Percentiles rank a stretch among this genome's conserved stretches.
These are phyloP conservation scores for Dinocampus coccinellae DNA, from an alignment of 2,888 invertebrate genomes.

Conservation along the genomic window DNA sequence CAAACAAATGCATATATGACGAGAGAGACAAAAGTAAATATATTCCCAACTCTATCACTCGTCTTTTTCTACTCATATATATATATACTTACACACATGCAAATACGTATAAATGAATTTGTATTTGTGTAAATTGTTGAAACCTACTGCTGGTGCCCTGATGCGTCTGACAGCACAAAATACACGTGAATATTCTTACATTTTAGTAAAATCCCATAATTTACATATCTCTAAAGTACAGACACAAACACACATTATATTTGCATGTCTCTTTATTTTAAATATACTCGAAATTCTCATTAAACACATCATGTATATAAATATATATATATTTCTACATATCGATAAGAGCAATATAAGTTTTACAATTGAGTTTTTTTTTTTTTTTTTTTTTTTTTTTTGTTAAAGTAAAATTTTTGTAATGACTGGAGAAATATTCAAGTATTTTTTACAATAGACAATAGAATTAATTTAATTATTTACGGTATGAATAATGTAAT, in stretches of 20 bases:
- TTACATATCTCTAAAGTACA: background rate
- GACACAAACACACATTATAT: background rate
- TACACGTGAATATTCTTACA: background rate
- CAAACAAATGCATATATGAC: conserved; percentile 57
- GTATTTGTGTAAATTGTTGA: background rate
- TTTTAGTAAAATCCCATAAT: background rate
- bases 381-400: background rate
- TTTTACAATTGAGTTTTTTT: background rate
- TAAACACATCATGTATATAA: background rate
- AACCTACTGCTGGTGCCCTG: background rate
- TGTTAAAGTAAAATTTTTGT: background rate
- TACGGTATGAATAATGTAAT: too few species aligned
- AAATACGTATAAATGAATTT: too few species aligned
- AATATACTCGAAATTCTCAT: background rate
- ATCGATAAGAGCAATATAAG: background rate
- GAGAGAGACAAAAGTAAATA: background rate
- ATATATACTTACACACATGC: background rate
- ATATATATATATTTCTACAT: background rate
- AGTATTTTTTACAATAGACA: too few species aligned
- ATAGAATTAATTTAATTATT: too few species aligned
- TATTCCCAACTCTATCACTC: background rate
- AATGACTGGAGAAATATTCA: background rate
- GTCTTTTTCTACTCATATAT: background rate
- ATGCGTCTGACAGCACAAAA: background rate
- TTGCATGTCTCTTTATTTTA: background rate